Evolutionary conservation across 2,797 vertebrate genomes (phyloP).

Genomic region (Hydrophis major): DNA sequence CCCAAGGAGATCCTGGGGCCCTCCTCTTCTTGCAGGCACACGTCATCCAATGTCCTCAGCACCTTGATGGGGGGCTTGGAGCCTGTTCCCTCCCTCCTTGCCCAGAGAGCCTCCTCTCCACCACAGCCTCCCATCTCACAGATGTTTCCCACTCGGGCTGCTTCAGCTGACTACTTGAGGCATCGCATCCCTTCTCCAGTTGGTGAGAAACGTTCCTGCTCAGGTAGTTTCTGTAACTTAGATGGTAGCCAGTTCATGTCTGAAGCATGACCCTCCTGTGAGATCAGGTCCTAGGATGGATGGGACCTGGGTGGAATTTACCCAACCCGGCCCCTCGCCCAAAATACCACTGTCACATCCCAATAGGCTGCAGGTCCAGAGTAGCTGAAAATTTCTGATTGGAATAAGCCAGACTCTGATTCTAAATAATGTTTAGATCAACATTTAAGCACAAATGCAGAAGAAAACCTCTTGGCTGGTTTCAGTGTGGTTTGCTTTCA

Average conservation of each 20-base stretch:
- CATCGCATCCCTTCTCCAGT: conserved; percentile 80
- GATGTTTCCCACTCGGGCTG: conserved; percentile 83
- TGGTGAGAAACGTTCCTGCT: conserved; percentile 66
- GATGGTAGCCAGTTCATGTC: neutral
- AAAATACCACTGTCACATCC: neutral
- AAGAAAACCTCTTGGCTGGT: neutral
- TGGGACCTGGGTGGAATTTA: neutral
- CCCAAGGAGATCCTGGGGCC: conserved; percentile 87
- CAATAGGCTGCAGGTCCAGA: neutral
- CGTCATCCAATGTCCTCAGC: conserved; percentile 81
- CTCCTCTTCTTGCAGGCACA: conserved; percentile 73
- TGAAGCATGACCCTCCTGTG: neutral
- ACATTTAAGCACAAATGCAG: neutral
- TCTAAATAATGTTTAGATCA: neutral
- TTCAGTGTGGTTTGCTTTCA: neutral
- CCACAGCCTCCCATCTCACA: conserved; percentile 70
- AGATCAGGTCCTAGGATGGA: neutral
- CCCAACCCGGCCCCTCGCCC: neutral
- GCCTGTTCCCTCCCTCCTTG: conserved; percentile 72
- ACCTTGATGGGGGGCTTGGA: conserved; percentile 83
- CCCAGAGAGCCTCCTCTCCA: conserved; percentile 83
- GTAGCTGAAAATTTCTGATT: neutral
- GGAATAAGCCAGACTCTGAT: neutral
- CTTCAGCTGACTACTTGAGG: conserved; percentile 87
- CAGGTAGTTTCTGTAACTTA: neutral